Evolutionary conservation across 2,888 invertebrate genomes (phyloP).

Genomic region (Lamellibrachia columna): DNA sequence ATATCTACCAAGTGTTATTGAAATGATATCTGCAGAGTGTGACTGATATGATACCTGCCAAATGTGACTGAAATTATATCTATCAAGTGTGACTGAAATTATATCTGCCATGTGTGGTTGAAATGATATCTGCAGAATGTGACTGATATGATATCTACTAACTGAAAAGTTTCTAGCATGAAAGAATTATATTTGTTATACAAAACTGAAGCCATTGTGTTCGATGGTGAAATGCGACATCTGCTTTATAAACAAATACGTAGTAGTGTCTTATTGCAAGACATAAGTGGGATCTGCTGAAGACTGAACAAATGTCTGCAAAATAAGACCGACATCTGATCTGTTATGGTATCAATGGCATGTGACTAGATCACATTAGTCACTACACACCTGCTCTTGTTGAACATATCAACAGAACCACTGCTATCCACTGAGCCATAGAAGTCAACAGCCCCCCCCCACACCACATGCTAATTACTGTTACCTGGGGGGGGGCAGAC

Average conservation of each 20-base stretch:
- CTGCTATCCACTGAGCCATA: background rate
- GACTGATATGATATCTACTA: too few relatives aligned
- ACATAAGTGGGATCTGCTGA: background rate
- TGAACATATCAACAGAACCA: background rate
- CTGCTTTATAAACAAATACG: background rate
- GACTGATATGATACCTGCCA: too few relatives aligned
- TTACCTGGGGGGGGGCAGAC: background rate
- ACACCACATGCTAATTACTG: background rate
- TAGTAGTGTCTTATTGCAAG: background rate
- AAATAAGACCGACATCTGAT: background rate
- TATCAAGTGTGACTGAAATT: too few relatives aligned
- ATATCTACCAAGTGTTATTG: background rate
- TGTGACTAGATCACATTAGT: too few relatives aligned
- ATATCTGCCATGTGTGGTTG: too few relatives aligned
- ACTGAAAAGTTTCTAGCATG: too few relatives aligned
- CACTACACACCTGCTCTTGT: background rate
- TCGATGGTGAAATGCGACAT: background rate
- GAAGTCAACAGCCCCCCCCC: background rate
- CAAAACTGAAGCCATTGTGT: background rate
- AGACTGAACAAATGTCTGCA: background rate
- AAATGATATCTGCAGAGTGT: too few relatives aligned
- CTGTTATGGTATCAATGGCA: background rate
- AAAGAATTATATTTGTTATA: too few relatives aligned
- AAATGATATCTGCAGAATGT: too few relatives aligned
- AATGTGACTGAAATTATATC: too few relatives aligned